phyloP scores from a whole-genome alignment of 2,888 invertebrate genomes.

The Synanthedon vespiformis region DNA sequence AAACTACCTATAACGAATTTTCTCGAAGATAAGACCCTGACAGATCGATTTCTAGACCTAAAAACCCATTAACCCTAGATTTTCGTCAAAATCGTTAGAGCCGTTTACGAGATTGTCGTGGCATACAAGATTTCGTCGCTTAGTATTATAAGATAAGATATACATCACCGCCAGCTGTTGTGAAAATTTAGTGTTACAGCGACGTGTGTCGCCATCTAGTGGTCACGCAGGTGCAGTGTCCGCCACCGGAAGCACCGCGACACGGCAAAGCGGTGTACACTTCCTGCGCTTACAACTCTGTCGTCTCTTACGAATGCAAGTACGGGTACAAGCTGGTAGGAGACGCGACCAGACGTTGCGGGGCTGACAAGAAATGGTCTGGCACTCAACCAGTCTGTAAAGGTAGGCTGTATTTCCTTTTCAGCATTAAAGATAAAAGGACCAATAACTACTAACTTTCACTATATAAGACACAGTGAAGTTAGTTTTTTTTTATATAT shows the following conservation, averaged over 20 bases:
- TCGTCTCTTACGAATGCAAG: slow-evolving; percentile 95
- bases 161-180: slow-evolving; percentile 26
- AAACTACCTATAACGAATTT: no score
- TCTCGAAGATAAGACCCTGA: no score
- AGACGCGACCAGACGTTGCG: slow-evolving; percentile 89
- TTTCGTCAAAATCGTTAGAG: no score
- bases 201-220: slow-evolving; percentile 71
- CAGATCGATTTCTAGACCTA: no score
- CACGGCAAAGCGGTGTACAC: slow-evolving; percentile 95
- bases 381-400: slow-evolving; percentile 92
- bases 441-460: no score
- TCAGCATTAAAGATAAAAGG: no score
- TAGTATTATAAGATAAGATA: no score
- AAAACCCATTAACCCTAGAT: no score
- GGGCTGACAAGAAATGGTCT: slow-evolving; percentile 95
- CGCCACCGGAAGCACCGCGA: slow-evolving; percentile 89
- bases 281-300: slow-evolving; percentile 93
- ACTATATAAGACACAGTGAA: not conserved
- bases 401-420: slow-evolving; percentile 66
- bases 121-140: no score
- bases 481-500: no score
- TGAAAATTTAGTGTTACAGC: slow-evolving; percentile 30
- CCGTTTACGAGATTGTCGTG: no score
- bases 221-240: slow-evolving; percentile 94
- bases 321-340: slow-evolving; percentile 94